Evolutionary conservation across 2,888 invertebrate species (phyloP), one percentile per base, ranked within the genome.

Genomic region (Myopa testacea): DNA sequence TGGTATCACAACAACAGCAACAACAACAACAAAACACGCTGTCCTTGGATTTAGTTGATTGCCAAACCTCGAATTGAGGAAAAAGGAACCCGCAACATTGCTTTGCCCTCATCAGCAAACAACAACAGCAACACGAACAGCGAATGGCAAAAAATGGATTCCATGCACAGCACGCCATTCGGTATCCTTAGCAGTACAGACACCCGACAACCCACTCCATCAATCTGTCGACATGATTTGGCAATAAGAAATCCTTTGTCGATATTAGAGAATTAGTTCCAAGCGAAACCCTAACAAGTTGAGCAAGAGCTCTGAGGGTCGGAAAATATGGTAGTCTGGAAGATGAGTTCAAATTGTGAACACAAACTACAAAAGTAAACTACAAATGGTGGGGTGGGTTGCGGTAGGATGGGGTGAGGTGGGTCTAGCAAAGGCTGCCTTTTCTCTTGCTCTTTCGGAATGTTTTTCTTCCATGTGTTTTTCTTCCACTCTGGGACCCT

Each of bases 191-290:
- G 55, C 55, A 16, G 14, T 12, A 55, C 10, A n/a, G 55, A 55
- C 14, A 55, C 14, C 14, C 16, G 55, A 5, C 40, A 67, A 67
- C 40, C 67, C 67, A 67, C 10, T 45, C 10, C 45, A 10, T 8
- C 45, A 45, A 6, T 4, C 16, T 37, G 16, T 40, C 40, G 37
- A n/a, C 55, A 55, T 55, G n/a, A 55, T 14, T 55, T 55, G 55
- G n/a, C 55, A 55, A n/a, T n/a, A 63, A 50, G 26, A 26, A 71
- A 71, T 60, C 71, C 60, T 71, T 55, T 71, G 58, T 60, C 60
- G 60, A 71, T 38, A 38, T 58, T 60, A 60, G 55, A 37, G 71
- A 71, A 71, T 71, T 71, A 71, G 26, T 50, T 26, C 14, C 45
- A 55, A 16, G 37, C 38, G 38, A 58, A 58, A 55, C 55, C 71